phyloP scores from a whole-genome alignment of 2,888 invertebrate genomes.

The Dasypogon diadema region DNA sequence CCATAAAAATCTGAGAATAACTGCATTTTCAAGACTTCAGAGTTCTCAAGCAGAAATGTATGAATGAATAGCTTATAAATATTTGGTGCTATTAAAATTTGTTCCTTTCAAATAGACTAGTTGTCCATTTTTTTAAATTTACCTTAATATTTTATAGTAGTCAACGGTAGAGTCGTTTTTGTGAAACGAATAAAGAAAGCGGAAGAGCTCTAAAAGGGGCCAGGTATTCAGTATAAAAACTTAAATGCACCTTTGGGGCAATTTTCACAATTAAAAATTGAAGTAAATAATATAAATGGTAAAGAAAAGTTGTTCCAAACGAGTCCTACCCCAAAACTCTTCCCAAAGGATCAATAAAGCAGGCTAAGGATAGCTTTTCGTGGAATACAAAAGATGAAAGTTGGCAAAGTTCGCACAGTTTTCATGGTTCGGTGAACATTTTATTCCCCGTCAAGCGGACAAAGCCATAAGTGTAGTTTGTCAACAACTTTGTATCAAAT shows the following conservation, averaged over 20 bases:
- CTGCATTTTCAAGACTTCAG: too few species aligned
- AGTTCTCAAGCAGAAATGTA: too few species aligned
- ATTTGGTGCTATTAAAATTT: too few species aligned
- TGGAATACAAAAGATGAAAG: conserved; percentile 27
- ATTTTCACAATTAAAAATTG: conserved; percentile 24
- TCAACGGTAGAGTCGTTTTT: too few species aligned
- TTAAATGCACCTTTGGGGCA: not conserved
- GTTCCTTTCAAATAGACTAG: too few species aligned
- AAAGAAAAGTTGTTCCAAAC: conserved; percentile 8
- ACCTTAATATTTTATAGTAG: too few species aligned
- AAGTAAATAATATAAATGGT: conserved; percentile 37
- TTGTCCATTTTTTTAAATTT: too few species aligned
- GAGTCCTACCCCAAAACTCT: conserved; percentile 7
- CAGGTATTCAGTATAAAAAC: too few species aligned
- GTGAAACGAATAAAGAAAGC: too few species aligned
- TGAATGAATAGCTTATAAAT: too few species aligned
- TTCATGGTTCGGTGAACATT: conserved; percentile 35
- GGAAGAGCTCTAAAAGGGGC: too few species aligned
- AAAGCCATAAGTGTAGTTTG: conserved; percentile 52
- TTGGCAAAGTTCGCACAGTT: conserved; percentile 47
- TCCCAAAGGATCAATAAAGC: conserved; percentile 39
- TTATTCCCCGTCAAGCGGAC: conserved; percentile 46
- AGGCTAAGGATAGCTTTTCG: not conserved
- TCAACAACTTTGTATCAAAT: conserved; percentile 53
- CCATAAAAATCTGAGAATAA: too few species aligned